phyloP scores from a whole-genome alignment of 2,888 invertebrate genomes.

The Onthophagus sagittarius region DNA sequence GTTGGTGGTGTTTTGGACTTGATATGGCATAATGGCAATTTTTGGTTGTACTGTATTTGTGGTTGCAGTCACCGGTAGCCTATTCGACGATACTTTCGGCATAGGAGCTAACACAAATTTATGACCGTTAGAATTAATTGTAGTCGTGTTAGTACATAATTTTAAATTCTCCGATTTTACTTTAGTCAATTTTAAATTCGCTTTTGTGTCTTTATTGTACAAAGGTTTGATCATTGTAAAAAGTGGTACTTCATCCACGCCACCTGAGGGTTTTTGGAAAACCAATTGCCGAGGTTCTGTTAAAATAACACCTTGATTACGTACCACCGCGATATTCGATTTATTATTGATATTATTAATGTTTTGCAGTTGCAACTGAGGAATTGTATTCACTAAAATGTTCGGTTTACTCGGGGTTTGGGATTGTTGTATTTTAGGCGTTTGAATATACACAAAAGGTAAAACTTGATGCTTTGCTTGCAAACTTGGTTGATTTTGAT shows the following conservation, averaged over 20 bases:
- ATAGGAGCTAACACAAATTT: constrained; percentile 59
- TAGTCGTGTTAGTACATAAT: constrained; percentile 23
- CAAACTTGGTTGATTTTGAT: constrained; percentile 19
- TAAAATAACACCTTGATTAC: constrained; percentile 38
- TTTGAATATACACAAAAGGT: constrained; percentile 61
- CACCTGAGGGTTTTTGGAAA: constrained; percentile 53
- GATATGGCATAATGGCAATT: constrained; percentile 43
- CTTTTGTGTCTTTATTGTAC: constrained; percentile 44
- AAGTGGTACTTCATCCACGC: constrained; percentile 50
- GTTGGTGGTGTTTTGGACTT: constrained; percentile 31
- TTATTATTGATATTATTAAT: constrained; percentile 25
- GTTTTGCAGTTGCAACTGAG: constrained; percentile 36
- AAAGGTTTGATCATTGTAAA: constrained; percentile 56
- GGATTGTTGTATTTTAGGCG: constrained; percentile 43
- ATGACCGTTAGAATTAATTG: constrained; percentile 43
- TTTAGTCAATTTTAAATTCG: constrained; percentile 35
- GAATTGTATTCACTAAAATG: constrained; percentile 34
- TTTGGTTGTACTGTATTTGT: constrained; percentile 53
- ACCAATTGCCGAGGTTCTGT: constrained; percentile 53
- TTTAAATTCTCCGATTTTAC: constrained; percentile 29
- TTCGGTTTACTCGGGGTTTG: constrained; percentile 31
- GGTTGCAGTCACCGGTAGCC: constrained; percentile 55
- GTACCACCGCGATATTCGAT: constrained; percentile 22
- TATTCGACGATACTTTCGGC: constrained; percentile 56
- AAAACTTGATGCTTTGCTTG: constrained; percentile 47